A percentile compares a stretch with the other conserved stretches of the same genome.
Evolutionary conservation across 2,888 invertebrate genomes (phyloP).

Genomic region (Troides aeacus): DNA sequence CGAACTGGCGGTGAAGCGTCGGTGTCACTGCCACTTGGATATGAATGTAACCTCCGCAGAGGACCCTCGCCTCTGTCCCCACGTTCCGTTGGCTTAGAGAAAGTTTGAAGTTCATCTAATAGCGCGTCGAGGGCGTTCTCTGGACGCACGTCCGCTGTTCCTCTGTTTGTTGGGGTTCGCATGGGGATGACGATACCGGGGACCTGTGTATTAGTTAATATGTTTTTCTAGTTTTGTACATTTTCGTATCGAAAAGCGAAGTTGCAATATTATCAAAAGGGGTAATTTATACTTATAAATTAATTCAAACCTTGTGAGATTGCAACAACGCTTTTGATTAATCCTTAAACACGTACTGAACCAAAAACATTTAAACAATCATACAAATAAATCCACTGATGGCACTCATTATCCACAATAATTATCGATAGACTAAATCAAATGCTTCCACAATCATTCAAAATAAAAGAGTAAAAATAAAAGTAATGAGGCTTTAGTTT

Average conservation of each 20-base stretch:
- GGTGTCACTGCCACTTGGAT: conserved; percentile 91
- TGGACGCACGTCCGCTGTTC: conserved; percentile 80
- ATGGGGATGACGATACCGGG: conserved; percentile 47
- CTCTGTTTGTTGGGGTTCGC: conserved; percentile 50
- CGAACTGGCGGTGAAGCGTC: conserved; percentile 88
- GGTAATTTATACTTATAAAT: background rate
- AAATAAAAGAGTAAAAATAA: conserved; percentile 58
- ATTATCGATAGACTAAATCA: conserved; percentile 48
- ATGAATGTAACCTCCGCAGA: conserved; percentile 88
- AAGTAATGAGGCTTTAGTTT: conserved; percentile 56
- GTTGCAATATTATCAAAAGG: conserved; percentile 47
- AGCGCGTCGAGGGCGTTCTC: conserved; percentile 98
- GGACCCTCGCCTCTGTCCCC: conserved; percentile 80
- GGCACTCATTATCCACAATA: conserved; percentile 66
- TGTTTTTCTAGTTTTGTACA: conserved; percentile 61
- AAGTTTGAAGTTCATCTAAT: conserved; percentile 95
- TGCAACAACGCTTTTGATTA: conserved; percentile 60
- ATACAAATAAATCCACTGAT: conserved; percentile 61
- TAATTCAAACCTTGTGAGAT: conserved; percentile 31
- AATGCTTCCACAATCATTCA: conserved; percentile 66
- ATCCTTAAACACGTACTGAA: conserved; percentile 50
- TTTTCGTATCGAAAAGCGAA: conserved; percentile 59
- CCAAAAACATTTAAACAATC: conserved; percentile 65
- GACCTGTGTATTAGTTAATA: conserved; percentile 71
- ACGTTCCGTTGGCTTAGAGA: conserved; percentile 84